A percentile compares a stretch with the other conserved stretches of the same genome.
phyloP scores from a whole-genome alignment of 2,888 invertebrate genomes.

The Amblyteles armatorius region DNA sequence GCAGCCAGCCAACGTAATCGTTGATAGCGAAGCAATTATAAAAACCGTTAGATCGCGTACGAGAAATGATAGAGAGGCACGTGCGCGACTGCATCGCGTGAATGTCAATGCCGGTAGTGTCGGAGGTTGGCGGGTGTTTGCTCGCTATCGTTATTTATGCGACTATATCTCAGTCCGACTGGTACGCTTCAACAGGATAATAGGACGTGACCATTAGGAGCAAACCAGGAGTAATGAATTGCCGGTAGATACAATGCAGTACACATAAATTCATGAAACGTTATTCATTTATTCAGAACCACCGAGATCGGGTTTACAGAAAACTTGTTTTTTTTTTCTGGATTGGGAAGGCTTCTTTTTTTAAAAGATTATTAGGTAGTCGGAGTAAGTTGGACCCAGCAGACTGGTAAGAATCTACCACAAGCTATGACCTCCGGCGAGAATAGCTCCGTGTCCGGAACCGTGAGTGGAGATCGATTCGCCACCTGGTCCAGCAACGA shows the following conservation, averaged over 20 bases:
- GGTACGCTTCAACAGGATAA: neutral
- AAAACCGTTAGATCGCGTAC: slow-evolving; percentile 23
- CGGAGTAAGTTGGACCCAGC: too few species aligned
- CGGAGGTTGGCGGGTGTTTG: slow-evolving; percentile 12
- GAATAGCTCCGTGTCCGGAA: slow-evolving; percentile 38
- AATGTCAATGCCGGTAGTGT: slow-evolving; percentile 22
- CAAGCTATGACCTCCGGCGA: too few species aligned
- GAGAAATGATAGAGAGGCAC: neutral
- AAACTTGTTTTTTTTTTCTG: slow-evolving; percentile 28
- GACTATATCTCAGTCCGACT: neutral
- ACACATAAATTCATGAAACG: slow-evolving; percentile 12
- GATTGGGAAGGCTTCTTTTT: neutral
- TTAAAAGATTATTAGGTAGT: neutral
- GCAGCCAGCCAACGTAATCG: slow-evolving; percentile 13
- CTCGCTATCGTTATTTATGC: neutral
- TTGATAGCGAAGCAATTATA: slow-evolving; percentile 25
- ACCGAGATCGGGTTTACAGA: slow-evolving; percentile 14
- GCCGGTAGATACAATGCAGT: neutral
- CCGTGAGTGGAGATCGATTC: slow-evolving; percentile 69
- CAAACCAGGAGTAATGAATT: neutral
- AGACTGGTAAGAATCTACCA: too few species aligned
- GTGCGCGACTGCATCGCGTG: neutral
- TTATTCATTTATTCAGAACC: slow-evolving; percentile 33
- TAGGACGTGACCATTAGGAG: neutral
- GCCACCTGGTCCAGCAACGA: slow-evolving; percentile 69